A percentile compares a stretch with the other conserved stretches of the same genome.
Evolutionary conservation across 2,888 invertebrate genomes (phyloP).

Genomic region (Athalia rosae): DNA sequence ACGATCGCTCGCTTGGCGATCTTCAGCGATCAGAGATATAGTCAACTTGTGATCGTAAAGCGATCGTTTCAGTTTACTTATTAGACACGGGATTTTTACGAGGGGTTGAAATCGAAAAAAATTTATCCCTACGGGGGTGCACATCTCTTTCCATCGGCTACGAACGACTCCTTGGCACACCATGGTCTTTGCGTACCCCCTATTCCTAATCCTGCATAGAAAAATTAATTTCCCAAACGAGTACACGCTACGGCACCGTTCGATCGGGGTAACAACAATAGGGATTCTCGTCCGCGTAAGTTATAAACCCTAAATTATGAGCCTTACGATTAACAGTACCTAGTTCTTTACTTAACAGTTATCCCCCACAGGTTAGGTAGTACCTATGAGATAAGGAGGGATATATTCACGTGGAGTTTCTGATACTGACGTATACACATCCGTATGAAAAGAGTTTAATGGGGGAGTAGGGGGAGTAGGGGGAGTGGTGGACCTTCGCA

Average conservation of each 20-base stretch:
- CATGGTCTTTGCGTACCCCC: too few relatives aligned
- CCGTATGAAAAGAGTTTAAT: conserved; percentile 33
- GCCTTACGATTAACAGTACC: conserved; percentile 37
- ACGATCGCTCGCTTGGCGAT: conserved; percentile 5
- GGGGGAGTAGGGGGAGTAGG: background rate
- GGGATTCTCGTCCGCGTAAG: background rate
- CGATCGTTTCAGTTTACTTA: background rate
- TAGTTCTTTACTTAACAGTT: background rate
- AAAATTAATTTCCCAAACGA: background rate
- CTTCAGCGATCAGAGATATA: conserved; percentile 6
- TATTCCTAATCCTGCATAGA: too few relatives aligned
- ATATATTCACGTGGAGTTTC: background rate
- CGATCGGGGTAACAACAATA: background rate
- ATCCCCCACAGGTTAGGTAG: conserved; percentile 4
- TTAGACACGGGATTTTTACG: background rate
- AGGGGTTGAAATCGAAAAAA: background rate
- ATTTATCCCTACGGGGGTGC: background rate
- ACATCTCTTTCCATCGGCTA: too few relatives aligned
- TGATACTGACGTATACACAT: background rate
- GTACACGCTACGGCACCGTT: background rate
- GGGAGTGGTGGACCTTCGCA: conserved; percentile 2
- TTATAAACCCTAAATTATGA: conserved; percentile 35
- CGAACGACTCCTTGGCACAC: too few relatives aligned
- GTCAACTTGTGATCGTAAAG: conserved; percentile 22
- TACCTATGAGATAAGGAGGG: conserved; percentile 7